Conservation (phyloP, 2,888 invertebrate genomes). For the Eilema caniola region DNA sequence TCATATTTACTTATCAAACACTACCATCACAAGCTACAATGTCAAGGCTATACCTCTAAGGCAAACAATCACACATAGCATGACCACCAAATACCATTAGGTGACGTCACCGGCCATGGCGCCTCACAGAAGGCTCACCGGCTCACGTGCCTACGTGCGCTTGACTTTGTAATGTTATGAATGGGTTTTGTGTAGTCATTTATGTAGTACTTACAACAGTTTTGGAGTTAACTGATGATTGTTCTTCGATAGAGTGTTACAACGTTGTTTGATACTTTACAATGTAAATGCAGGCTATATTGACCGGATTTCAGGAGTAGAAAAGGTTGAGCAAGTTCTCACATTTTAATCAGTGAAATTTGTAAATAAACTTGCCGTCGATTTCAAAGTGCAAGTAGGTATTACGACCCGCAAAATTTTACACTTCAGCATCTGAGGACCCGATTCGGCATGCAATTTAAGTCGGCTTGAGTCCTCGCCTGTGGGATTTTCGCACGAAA, state of each 20-base stretch:
- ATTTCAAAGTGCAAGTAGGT: no score
- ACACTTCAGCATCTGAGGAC: no score
- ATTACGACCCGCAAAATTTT: no score
- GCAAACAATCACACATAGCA: conserved; percentile 6
- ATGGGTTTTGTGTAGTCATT: neutral
- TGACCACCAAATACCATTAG: conserved; percentile 10
- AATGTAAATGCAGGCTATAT: no score
- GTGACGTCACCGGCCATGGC: conserved; percentile 19
- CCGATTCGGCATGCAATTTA: no score
- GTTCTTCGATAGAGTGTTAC: neutral
- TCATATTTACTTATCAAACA: neutral
- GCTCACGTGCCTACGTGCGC: neutral
- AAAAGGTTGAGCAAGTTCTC: no score
- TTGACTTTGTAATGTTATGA: neutral
- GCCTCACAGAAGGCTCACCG: conserved; percentile 16
- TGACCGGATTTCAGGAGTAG: no score
- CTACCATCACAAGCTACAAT: conserved; percentile 4
- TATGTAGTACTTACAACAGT: neutral
- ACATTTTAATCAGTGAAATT: no score
- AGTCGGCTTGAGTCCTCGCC: no score
- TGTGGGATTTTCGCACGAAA: no score
- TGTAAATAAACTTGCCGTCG: no score
- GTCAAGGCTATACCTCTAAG: conserved; percentile 9
- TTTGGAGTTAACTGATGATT: neutral
- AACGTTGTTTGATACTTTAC: neutral